Evolutionary conservation across 2,888 invertebrate genomes (phyloP), one percentile per base, ranked within the genome.

Genomic region (Pterostichus niger): DNA sequence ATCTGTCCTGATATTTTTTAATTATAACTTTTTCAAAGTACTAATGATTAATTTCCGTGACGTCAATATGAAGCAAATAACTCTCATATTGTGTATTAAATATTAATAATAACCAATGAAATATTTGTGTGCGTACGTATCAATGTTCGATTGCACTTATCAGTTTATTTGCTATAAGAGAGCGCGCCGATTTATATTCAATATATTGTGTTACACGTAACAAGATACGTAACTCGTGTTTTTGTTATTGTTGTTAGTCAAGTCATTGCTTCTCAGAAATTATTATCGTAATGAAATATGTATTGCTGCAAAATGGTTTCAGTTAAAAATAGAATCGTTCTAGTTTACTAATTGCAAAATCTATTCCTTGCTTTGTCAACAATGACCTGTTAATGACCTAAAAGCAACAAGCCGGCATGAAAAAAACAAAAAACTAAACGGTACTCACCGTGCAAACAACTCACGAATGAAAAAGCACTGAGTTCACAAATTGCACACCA

Each of bases 41-140:
- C 44, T 40, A 2, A 5, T 40, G n/a, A 56, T 76, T 52, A 31
- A 40, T 46, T 68, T 73, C 35, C 31, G 13, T 76, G 76, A 76
- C 76, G 76, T 76, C 76, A 76, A 76, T 56, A 75, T 11, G 52
- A 75, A 31, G 31, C 52, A 31, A 75, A 75, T 75, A 49, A 52
- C 31, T 75, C 49, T 33, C 13, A 15, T 75, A 49, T 71, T 49
- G 11, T 71, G 11, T 46, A 71, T 68, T 15, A 11, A 68, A 73
- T 73, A 75, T 75, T 75, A 13, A 75, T 49, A 52, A 7, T 56
- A 56, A 5, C 6, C 56, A 31, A 75, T 13, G 33, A 54, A 52
- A 33, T 75, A 54, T 75, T 33, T 13, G 13, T 52, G 52, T 59
- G 59, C 6, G n/a, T 17, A 54, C 54, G 54, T 31, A 31, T 59